A percentile compares a stretch with the other conserved stretches of the same genome.
Evolutionary conservation across 2,888 invertebrate species (phyloP).

Genomic region (Lasioglossum marginatum): DNA sequence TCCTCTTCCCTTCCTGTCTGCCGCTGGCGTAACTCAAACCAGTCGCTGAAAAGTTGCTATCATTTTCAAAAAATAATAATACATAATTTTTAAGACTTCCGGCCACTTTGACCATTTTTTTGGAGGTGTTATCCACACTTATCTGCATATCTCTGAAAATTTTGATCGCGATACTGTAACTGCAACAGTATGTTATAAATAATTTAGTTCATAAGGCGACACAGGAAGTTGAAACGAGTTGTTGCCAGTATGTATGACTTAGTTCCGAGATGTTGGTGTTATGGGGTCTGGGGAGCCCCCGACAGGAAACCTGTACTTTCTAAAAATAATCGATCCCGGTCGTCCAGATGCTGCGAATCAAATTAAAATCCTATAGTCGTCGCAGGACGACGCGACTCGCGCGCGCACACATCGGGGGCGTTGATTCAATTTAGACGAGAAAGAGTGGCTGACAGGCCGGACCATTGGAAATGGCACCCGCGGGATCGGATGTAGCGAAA

Average conservation of each 20-base stretch:
- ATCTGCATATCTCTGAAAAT: not conserved
- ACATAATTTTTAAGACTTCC: too few relatives aligned
- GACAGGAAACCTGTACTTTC: not conserved
- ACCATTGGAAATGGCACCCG: slow-evolving; percentile 78
- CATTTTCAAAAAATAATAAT: not conserved
- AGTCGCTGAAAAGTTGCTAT: not conserved
- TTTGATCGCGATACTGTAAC: not conserved
- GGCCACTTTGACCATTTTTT: not conserved
- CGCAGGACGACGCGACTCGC: not conserved
- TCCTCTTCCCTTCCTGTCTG: not conserved
- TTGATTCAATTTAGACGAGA: slow-evolving; percentile 78
- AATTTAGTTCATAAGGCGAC: not conserved
- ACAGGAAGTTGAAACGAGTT: not conserved
- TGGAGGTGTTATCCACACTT: not conserved
- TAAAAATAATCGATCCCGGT: not conserved
- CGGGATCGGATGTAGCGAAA: slow-evolving; percentile 68
- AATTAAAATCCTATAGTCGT: slow-evolving; percentile 70
- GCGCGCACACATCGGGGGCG: slow-evolving; percentile 38
- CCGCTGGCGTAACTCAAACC: not conserved
- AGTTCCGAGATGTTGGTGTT: not conserved
- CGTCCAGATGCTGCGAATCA: slow-evolving; percentile 32
- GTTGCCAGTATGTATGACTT: not conserved
- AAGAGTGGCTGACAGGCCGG: slow-evolving; percentile 37
- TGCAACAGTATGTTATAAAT: not conserved
- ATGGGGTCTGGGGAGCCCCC: not conserved